These are phyloP conservation scores for Drosophila mojavensis DNA, from an alignment of 1,140 invertebrate species.

Conservation along the genomic window DNA sequence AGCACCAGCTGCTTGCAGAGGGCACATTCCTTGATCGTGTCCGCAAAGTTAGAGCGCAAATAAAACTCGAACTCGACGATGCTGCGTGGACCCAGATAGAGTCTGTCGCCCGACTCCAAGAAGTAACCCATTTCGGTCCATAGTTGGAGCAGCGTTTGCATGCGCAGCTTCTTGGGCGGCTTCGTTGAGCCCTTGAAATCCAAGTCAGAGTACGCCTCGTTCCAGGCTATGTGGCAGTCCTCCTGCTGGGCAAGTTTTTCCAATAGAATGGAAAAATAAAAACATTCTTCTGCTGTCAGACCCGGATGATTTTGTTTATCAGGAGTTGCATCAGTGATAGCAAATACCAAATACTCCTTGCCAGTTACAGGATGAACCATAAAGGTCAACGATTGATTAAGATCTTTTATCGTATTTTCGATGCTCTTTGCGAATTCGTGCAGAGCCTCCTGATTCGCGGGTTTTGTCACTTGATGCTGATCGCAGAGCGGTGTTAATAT, in stretches of 20 bases:
- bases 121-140: slow-evolving; percentile 69
- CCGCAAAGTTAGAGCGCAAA: slow-evolving; percentile 48
- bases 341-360: slow-evolving; percentile 64
- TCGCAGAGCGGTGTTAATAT: slow-evolving; percentile 57
- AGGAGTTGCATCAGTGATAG: slow-evolving; percentile 53
- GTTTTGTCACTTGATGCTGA: slow-evolving; percentile 44
- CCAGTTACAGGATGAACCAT: slow-evolving; percentile 46
- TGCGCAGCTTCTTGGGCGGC: slow-evolving; percentile 46
- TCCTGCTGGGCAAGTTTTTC: slow-evolving; percentile 52
- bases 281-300: slow-evolving; percentile 56
- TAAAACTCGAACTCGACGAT: slow-evolving; percentile 63
- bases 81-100: slow-evolving; percentile 64
- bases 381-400: slow-evolving; percentile 49
- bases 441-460: slow-evolving; percentile 40
- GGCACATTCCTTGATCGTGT: slow-evolving; percentile 53
- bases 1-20: slow-evolving; percentile 66
- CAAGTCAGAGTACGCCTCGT: slow-evolving; percentile 48
- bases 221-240: slow-evolving; percentile 54
- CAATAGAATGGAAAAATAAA: slow-evolving; percentile 59
- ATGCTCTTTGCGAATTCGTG: slow-evolving; percentile 50
- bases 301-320: slow-evolving; percentile 46
- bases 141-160: slow-evolving; percentile 49
- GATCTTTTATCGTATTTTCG: slow-evolving; percentile 32
- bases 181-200: slow-evolving; percentile 19
- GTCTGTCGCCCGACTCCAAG: slow-evolving; percentile 34